Evolutionary conservation across 2,888 invertebrate genomes (phyloP), one percentile per base, ranked within the genome.

Genomic region (Hyalella azteca): DNA sequence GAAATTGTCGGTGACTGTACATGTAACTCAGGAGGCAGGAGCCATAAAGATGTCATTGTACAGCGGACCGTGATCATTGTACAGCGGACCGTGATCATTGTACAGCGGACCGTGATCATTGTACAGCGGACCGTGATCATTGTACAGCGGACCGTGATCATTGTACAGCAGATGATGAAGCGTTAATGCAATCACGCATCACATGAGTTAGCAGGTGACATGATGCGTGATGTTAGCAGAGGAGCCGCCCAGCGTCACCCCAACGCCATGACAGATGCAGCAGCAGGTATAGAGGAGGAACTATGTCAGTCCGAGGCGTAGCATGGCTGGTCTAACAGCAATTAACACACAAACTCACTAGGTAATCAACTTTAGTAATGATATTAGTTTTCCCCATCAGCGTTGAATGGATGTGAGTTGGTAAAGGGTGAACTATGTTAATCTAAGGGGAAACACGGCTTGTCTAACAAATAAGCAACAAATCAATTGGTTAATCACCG

Each of bases 1-100:
- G 91, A 98, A 98, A 91, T 98, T 98, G 93, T 98, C 98, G 91
- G 97, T 98, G 91, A 97, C 98, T 98, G 93, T 89, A 89, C 85
- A 85, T n/a, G n/a, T n/a, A n/a, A n/a, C n/a, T n/a, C n/a, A n/a
- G n/a, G n/a, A 84, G 86, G 86, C 86, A 86, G 29, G 36, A 36
- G 32, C 60, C 60, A 60, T 36, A 29, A 22, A 7, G 45, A 15
- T 15, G 15, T 11, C 15, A 45, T 45, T 15, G 15, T 15, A 45
- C 45, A 45, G 15, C 45, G 15, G 45, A n/a, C n/a, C n/a, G n/a
- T n/a, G 45, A 15, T 45, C 11, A 45, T 9, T 45, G 45, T 45
- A 15, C 15, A 45, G 45, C 45, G 45, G 9, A 15, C 9, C 15
- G 45, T 15, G 15, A 45, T 45, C n/a, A n/a, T n/a, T n/a, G n/a